These are phyloP conservation scores for Cossypha dichroa DNA, from an alignment of 2,797 vertebrate genomes.

Conservation along the genomic window DNA sequence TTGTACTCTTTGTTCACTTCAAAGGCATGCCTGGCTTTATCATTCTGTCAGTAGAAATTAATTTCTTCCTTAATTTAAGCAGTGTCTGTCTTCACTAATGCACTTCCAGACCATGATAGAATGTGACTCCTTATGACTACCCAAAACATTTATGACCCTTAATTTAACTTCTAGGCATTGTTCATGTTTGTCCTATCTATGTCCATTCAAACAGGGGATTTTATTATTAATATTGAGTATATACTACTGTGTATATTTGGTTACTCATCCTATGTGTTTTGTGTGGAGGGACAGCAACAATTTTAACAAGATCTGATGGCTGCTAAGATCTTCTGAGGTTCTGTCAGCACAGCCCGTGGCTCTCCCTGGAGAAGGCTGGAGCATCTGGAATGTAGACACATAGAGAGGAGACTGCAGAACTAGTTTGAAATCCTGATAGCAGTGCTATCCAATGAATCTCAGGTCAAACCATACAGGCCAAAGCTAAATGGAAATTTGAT, in stretches of 20 bases:
- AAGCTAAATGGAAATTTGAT: background rate
- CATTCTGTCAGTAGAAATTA: background rate
- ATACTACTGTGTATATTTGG: background rate
- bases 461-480: background rate
- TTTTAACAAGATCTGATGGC: background rate
- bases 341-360: background rate
- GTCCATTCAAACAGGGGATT: background rate
- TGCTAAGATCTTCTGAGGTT: background rate
- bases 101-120: background rate
- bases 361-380: background rate
- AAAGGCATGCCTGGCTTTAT: background rate
- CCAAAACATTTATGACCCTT: background rate
- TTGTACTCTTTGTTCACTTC: background rate
- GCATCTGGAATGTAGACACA: background rate
- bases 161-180: background rate
- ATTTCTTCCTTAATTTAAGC: background rate
- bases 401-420: background rate
- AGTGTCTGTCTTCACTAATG: background rate
- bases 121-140: background rate
- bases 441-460: background rate
- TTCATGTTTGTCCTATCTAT: background rate
- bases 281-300: background rate
- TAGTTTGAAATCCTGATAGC: background rate
- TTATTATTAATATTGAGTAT: background rate
- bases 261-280: background rate